These are phyloP conservation scores for Lemur catta DNA, from an alignment of 2,797 vertebrate genomes.

Conservation along the genomic window DNA sequence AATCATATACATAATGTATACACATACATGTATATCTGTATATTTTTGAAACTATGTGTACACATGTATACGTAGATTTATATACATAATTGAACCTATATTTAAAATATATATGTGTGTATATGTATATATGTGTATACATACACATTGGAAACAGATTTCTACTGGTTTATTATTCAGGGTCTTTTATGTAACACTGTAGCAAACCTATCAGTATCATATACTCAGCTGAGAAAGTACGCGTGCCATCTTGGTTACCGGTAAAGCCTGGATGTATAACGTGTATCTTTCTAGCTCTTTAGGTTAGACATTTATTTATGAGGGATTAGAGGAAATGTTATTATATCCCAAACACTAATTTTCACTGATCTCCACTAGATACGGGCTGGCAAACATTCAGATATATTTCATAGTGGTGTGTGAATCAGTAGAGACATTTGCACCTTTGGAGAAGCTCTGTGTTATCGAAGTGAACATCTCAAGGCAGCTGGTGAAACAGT, in stretches of 20 bases:
- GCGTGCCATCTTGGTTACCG: not conserved
- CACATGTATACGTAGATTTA: too few relatives aligned
- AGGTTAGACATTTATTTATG: not conserved
- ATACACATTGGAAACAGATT: not conserved
- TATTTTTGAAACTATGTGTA: not conserved
- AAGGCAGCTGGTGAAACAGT: not conserved
- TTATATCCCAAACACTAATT: not conserved
- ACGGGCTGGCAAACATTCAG: not conserved
- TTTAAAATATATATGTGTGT: not conserved
- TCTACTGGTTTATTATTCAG: not conserved
- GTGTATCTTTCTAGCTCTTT: not conserved
- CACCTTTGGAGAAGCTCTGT: not conserved
- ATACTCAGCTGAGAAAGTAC: not conserved
- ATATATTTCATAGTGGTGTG: not conserved
- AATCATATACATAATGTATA: not conserved
- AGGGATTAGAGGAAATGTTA: not conserved
- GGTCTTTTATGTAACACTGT: not conserved
- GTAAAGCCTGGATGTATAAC: not conserved
- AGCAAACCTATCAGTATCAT: not conserved
- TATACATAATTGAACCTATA: not conserved
- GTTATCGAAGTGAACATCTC: not conserved
- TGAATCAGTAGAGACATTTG: not conserved
- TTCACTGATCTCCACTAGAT: not conserved
- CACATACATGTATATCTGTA: not conserved
- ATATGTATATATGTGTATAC: not conserved